Evolutionary conservation across 37 sponge, comb jelly and placozoan species (phyloP), one percentile per base, ranked within the genome.

Genomic region (Chondrilla cf. caribensis): DNA sequence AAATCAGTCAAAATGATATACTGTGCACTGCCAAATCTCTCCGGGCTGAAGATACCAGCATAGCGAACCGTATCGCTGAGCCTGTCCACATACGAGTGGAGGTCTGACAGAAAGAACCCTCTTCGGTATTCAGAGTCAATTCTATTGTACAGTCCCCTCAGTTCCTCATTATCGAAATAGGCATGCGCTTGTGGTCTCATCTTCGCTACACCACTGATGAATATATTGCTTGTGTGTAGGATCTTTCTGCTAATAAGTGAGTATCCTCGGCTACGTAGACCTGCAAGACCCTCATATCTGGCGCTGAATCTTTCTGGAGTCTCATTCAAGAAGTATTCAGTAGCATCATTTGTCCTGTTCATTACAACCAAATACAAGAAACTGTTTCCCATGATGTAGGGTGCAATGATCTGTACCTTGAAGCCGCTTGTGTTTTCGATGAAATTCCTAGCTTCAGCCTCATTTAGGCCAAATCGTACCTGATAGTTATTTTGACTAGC

Each of bases 301-400:
- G 15, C 40, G 41, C 36, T 9, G 36, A 73, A 73, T 4, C 40
- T 19, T 21, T 15, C 15, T 39, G 76, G 76, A 24, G 44, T 73
- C n/a, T 40, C 21, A 22, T 18, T 15, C 36, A 39, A 8, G 40
- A 43, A 73, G 44, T 73, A 24, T 11, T 0, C 6, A 2, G 36
- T 39, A 43, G 29, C 76, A 73, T 73, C 76, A 25, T 2, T 73
- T 17, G 76, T 73, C 76, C 76, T 43, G 44, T 73, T 73, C 25
- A 73, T n/a, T 0, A 73, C 41, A 24, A 42, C 25, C 7, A 38
- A 19, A 40, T 36, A 73, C 2, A n/a, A 37, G 76, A 73, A n/a
- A 1, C 2, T 6, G 44, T 0, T 2, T 40, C 41, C 41, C 41
- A 25, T 39, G 18, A 43, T 38, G 25, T 73, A 73, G 24, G 76